phyloP scores from a whole-genome alignment of 1,140 invertebrate species.

The Carcinoscorpius rotundicauda region DNA sequence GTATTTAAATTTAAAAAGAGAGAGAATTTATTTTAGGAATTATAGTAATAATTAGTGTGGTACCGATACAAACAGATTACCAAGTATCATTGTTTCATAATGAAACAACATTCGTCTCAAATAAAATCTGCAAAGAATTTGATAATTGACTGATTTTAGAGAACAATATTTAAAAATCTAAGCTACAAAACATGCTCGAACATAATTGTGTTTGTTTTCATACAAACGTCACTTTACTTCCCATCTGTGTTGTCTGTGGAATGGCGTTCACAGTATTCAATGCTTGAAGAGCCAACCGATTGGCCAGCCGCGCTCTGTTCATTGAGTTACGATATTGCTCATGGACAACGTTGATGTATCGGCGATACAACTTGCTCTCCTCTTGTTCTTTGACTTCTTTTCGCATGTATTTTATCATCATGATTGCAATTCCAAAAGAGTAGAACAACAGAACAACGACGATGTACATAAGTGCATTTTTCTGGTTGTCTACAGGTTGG shows the following conservation, averaged over 20 bases:
- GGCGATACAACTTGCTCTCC: slow-evolving; percentile 25
- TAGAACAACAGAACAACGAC: slow-evolving; percentile 28
- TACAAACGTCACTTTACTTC: slow-evolving; percentile 28
- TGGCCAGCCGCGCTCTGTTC: slow-evolving; percentile 21
- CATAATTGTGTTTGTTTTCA: slow-evolving; percentile 8
- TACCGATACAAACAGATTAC: too few relatives aligned
- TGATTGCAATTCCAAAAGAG: slow-evolving; percentile 27
- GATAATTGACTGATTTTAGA: too few relatives aligned
- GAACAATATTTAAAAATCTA: too few relatives aligned
- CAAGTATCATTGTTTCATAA: too few relatives aligned
- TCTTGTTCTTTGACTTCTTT: slow-evolving; percentile 25
- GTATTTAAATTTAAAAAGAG: too few relatives aligned
- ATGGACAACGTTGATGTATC: slow-evolving; percentile 23
- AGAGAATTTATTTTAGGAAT: too few relatives aligned
- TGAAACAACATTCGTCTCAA: too few relatives aligned
- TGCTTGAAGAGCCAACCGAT: slow-evolving; percentile 26
- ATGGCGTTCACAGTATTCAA: slow-evolving; percentile 27
- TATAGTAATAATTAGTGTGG: too few relatives aligned
- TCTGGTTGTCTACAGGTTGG: slow-evolving; percentile 1
- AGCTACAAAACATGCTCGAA: too few relatives aligned
- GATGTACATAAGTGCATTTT: slow-evolving; percentile 27
- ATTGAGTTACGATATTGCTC: slow-evolving; percentile 15
- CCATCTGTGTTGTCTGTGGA: slow-evolving; percentile 24
- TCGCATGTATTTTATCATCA: slow-evolving; percentile 29
- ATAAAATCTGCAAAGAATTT: too few relatives aligned